Base-by-base conservation (phyloP, 37 sponge, comb jelly and placozoan species). In the Dysidea cf. avara region DNA sequence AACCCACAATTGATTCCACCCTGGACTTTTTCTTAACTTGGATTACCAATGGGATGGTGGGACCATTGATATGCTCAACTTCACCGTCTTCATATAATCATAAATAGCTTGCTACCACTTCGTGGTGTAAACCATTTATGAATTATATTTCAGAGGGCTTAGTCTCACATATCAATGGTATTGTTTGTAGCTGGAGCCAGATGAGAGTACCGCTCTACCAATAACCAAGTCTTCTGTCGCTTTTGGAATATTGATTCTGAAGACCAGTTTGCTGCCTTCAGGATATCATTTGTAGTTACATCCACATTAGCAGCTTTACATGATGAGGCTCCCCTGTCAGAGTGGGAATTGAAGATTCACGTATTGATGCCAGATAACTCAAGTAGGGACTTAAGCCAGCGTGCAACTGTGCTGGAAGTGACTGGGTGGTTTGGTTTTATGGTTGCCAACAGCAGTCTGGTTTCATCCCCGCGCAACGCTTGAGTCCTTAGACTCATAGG, bases 21-120 rank as follows among this genome's bases (percentile, higher is more conserved):
- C n/a, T n/a, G n/a, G n/a, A n/a, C n/a, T n/a, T n/a, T n/a, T n/a
- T n/a, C n/a, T n/a, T n/a, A n/a, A n/a, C n/a, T n/a, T n/a, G n/a
- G n/a, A n/a, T n/a, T n/a, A n/a, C n/a, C n/a, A n/a, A n/a, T n/a
- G n/a, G n/a, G n/a, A n/a, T n/a, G n/a, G n/a, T n/a, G n/a, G n/a
- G n/a, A n/a, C n/a, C n/a, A n/a, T 33, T 74, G 75, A 61, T 74
- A 60, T 74, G 75, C 28, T 74, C 75, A 48, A 74, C 75, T 29
- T 60, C 22, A 13, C 61, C n/a, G 13, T 59, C 35, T 28, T 26
- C 56, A 7, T 50, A 33, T 43, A 74, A 74, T 59, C 75, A 61
- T 60, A 49, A 74, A 74, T 74, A 61, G 62, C 75, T 74, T 40
- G 49, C 52, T n/a, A 68, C 50, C 70, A 49, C 50, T 49, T 9